A percentile compares a stretch with the other conserved stretches of the same genome.
These are phyloP conservation scores for Gila robusta DNA, from an alignment of 2,797 vertebrate species.

Conservation along the genomic window DNA sequence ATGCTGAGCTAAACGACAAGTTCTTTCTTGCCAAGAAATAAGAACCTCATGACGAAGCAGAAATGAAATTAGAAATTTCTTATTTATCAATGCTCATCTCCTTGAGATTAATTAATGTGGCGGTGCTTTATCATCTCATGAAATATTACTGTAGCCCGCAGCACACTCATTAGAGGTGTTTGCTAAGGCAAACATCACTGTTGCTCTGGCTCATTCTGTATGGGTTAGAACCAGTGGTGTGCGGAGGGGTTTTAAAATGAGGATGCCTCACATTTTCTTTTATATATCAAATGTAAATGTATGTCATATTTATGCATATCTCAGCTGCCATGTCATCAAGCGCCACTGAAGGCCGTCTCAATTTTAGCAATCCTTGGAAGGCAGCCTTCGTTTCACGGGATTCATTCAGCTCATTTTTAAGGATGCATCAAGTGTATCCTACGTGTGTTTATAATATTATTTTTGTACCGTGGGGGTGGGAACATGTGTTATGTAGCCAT, in stretches of 20 bases:
- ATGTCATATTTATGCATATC: background rate
- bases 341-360: too few relatives aligned
- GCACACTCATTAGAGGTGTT: slow-evolving; percentile 9
- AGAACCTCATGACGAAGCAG: background rate
- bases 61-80: background rate
- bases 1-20: background rate
- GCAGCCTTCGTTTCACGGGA: too few relatives aligned
- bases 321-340: too few relatives aligned
- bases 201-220: background rate
- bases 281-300: too few relatives aligned
- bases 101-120: slow-evolving; percentile 17
- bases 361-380: too few relatives aligned
- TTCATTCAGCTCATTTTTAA: too few relatives aligned
- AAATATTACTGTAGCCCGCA: background rate
- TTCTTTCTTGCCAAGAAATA: background rate
- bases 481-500: too few relatives aligned
- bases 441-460: too few relatives aligned
- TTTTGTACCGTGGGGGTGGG: too few relatives aligned
- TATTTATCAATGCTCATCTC: slow-evolving; percentile 3
- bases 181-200: background rate
- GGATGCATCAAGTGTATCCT: too few relatives aligned
- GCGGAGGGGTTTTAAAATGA: too few relatives aligned
- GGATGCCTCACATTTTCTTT: too few relatives aligned
- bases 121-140: background rate
- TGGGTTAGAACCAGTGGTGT: background rate